phyloP scores from a whole-genome alignment of 2,888 invertebrate species.

The Noctua fimbriata region DNA sequence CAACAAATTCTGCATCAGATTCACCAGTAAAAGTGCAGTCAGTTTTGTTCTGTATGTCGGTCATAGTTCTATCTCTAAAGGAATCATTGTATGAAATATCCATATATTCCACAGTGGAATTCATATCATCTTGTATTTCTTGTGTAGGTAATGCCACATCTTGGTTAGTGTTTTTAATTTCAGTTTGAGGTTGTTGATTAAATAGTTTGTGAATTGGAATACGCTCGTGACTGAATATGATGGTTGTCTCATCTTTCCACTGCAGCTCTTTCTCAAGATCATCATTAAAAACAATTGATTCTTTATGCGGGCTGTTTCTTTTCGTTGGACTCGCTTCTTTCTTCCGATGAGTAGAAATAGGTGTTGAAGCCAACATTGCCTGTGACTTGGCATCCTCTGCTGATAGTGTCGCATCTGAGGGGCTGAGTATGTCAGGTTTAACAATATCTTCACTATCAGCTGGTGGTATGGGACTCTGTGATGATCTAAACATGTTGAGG shows the following conservation, averaged over 20 bases:
- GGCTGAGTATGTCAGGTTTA: slow-evolving; percentile 53
- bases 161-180: slow-evolving; percentile 51
- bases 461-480: slow-evolving; percentile 84
- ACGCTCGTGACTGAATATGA: slow-evolving; percentile 83
- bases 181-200: slow-evolving; percentile 68
- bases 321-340: slow-evolving; percentile 75
- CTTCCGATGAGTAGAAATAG: slow-evolving; percentile 74
- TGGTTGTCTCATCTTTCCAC: slow-evolving; percentile 86
- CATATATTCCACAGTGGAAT: slow-evolving; percentile 82
- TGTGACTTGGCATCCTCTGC: slow-evolving; percentile 51
- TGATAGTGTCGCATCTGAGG: slow-evolving; percentile 45
- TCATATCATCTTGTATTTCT: slow-evolving; percentile 56
- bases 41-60: slow-evolving; percentile 64
- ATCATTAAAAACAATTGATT: slow-evolving; percentile 84
- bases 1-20: slow-evolving; percentile 86
- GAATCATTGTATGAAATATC: slow-evolving; percentile 82
- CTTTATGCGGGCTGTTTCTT: slow-evolving; percentile 82
- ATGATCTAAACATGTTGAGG: slow-evolving; percentile 85
- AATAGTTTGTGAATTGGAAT: slow-evolving; percentile 84
- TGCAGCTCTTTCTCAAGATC: slow-evolving; percentile 85
- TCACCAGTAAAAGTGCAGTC: slow-evolving; percentile 70
- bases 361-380: slow-evolving; percentile 79
- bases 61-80: slow-evolving; percentile 72
- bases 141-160: slow-evolving; percentile 32
- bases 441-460: slow-evolving; percentile 66